Evolutionary conservation across 2,797 vertebrate genomes (phyloP).

Genomic region (Tiaroga cobitis): DNA sequence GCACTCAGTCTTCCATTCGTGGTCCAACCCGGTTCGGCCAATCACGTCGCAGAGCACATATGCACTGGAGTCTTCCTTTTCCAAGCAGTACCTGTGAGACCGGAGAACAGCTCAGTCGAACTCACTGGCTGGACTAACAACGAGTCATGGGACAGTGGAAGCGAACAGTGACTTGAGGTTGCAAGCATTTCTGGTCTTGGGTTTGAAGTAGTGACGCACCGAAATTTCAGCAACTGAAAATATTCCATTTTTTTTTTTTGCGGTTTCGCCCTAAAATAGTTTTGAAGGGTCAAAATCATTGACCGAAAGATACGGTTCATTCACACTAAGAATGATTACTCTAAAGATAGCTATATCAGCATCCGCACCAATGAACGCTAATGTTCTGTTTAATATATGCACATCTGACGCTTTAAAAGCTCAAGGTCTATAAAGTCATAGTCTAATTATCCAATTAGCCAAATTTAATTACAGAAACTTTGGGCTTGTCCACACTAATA

Average conservation of each 20-base stretch:
- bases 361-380: not conserved
- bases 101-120: not conserved
- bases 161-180: not conserved
- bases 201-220: not conserved
- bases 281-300: not conserved
- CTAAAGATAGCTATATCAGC: not conserved
- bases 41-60: conserved; percentile 82
- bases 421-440: no score
- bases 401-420: not conserved
- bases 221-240: not conserved
- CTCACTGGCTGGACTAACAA: not conserved
- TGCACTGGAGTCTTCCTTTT: conserved; percentile 73
- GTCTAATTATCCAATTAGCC: no score
- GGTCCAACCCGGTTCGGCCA: conserved; percentile 69
- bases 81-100: conserved; percentile 77
- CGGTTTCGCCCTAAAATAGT: not conserved
- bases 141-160: not conserved
- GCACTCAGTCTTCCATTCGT: conserved; percentile 80
- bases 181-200: not conserved
- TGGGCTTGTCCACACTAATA: no score
- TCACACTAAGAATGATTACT: not conserved
- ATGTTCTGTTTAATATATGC: not conserved
- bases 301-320: not conserved
- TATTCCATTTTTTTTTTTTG: not conserved
- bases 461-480: not conserved